A percentile compares a stretch with the other conserved stretches of the same genome.
These are phyloP conservation scores for Nannospalax galili DNA, from an alignment of 2,113 vertebrate species.

Conservation along the genomic window DNA sequence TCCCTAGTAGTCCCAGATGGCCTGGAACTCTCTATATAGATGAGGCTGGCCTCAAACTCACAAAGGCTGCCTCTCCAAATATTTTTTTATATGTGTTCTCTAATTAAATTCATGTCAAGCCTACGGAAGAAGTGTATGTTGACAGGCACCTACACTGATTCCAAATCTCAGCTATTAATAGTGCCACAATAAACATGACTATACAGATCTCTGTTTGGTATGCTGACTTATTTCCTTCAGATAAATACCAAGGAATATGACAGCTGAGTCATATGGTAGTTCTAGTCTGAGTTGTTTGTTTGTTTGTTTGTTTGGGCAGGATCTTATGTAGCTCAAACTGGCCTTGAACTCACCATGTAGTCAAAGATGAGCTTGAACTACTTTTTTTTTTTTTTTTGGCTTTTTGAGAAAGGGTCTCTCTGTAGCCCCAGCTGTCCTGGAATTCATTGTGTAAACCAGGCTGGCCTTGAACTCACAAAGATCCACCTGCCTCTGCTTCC, in stretches of 20 bases:
- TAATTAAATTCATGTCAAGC: too few relatives aligned
- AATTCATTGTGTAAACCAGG: too few relatives aligned
- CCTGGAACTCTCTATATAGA: too few relatives aligned
- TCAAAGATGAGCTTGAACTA: background rate
- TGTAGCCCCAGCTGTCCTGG: too few relatives aligned
- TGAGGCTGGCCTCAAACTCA: too few relatives aligned
- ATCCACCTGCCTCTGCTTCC: too few relatives aligned
- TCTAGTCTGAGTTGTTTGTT: too few relatives aligned
- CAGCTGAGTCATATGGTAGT: background rate
- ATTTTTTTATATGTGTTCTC: background rate
- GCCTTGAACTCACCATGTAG: background rate
- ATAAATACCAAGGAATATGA: background rate
- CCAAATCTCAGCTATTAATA: background rate
- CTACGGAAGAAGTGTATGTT: background rate
- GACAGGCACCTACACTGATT: background rate
- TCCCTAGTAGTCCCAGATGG: too few relatives aligned
- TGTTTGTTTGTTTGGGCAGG: background rate
- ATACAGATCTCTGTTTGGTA: background rate
- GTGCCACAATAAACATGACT: background rate
- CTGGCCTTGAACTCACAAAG: too few relatives aligned
- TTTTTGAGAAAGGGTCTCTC: too few relatives aligned
- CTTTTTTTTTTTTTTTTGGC: too few relatives aligned
- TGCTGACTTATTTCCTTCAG: background rate
- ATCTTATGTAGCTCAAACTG: background rate
- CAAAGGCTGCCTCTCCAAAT: background rate